Base-by-base conservation (phyloP, 2,113 vertebrate genomes). In the Chloropsis cyanopogon region DNA sequence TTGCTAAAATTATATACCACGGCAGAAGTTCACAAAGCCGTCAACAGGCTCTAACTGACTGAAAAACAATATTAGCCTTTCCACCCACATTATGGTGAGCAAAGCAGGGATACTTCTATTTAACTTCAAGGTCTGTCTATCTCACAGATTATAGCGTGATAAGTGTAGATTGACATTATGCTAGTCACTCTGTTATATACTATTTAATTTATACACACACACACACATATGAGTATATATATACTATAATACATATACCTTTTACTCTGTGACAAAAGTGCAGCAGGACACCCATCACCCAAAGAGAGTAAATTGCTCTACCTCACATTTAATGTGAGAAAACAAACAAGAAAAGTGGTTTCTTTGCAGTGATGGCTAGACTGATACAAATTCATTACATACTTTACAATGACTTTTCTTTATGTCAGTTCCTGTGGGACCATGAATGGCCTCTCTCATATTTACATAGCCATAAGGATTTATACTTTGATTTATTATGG, bases 131-230 rank as follows among this genome's bases (percentile, higher is more conserved):
- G 14, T 65, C 49, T 56, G 5, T 22, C 23, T 80, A 0, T 57
- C 42, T 26, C 24, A 77, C 12, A 78, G 72, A 13, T 42, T 59
- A 33, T 4, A 47, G 54, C 13, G 17, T 59, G 33, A 2, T 66
- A 41, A 77, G 4, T 53, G n/a, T 61, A 20, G 25, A 72, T 65
- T 88, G 78, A 26, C 19, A 46, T 47, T 16, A 17, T 33, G 7
- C 22, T 22, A 2, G 8, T 11, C 1, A 0, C 3, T 72, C 4
- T 54, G 3, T 49, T 49, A 19, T 22, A 41, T 8, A n/a, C 10
- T 59, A 23, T 53, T 39, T 46, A 37, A 77, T 37, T 52, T 77
- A 37, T 18, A 37, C 6, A 57, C 14, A 28, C 8, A 49, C 7
- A n/a, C n/a, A 17, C 5, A 28, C 7, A 22, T 3, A 19, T 6